phyloP scores from a whole-genome alignment of 2,113 vertebrate genomes.

The Sylvietta virens region DNA sequence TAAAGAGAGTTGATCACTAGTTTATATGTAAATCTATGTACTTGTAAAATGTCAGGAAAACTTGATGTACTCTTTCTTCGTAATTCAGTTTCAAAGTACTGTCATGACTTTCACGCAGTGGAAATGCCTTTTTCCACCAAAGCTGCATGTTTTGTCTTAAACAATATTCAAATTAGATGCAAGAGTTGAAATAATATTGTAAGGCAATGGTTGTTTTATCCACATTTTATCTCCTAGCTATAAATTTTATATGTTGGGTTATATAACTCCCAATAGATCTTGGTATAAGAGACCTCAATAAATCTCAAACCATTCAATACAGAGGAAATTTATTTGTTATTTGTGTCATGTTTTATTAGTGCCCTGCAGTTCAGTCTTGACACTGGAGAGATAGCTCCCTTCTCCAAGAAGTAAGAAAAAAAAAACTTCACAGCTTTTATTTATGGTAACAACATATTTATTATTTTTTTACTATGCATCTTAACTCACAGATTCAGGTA shows the following conservation, averaged over 20 bases:
- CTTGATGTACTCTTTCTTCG: background rate
- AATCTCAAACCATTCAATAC: conserved; percentile 48
- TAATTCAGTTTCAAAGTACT: conserved; percentile 18
- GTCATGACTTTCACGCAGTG: background rate
- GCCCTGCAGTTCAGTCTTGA: conserved; percentile 40
- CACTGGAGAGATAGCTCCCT: background rate
- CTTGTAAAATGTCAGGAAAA: conserved; percentile 25
- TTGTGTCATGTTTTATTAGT: conserved; percentile 60
- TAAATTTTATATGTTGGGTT: conserved; percentile 15
- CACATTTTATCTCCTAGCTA: conserved; percentile 29
- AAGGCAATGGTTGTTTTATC: conserved; percentile 51
- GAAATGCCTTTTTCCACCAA: background rate
- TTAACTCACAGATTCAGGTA: conserved; percentile 1
- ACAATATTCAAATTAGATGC: conserved; percentile 33
- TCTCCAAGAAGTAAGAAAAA: conserved; percentile 13
- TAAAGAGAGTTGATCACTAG: background rate
- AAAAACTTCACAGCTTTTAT: conserved; percentile 16
- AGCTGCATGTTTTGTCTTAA: conserved; percentile 3
- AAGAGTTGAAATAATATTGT: conserved; percentile 32
- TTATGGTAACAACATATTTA: conserved; percentile 50
- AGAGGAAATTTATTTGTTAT: conserved; percentile 57
- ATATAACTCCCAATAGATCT: conserved; percentile 44
- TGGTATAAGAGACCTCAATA: conserved; percentile 47
- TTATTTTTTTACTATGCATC: conserved; percentile 31
- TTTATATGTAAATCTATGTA: conserved; percentile 35